phyloP scores from a whole-genome alignment of 2,797 vertebrate genomes.

The Anguilla obscura region DNA sequence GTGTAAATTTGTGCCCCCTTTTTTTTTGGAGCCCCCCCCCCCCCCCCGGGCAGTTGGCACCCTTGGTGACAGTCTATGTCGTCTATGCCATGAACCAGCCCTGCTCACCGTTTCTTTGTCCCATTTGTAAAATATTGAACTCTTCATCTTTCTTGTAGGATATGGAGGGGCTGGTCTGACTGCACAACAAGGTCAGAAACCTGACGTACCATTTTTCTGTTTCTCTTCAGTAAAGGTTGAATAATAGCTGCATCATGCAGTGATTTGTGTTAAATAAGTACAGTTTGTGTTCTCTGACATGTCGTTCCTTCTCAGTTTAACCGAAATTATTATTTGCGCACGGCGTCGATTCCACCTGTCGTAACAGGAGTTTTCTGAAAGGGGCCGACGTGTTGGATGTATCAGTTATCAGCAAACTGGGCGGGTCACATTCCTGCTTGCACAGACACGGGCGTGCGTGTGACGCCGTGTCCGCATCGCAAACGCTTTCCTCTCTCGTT shows the following conservation, averaged over 20 bases:
- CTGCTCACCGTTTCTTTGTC: background rate
- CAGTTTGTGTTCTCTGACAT: background rate
- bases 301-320: background rate
- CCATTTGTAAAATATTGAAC: background rate
- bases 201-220: background rate
- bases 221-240: background rate
- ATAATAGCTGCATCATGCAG: background rate
- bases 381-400: background rate
- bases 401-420: background rate
- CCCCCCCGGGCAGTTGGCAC: too few relatives aligned
- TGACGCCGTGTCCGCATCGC: too few relatives aligned
- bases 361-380: background rate
- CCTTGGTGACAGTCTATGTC: too few relatives aligned
- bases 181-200: conserved; percentile 72
- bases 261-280: background rate
- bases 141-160: conserved; percentile 48
- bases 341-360: background rate
- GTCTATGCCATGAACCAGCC: too few relatives aligned
- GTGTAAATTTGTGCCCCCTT: too few relatives aligned
- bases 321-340: background rate
- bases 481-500: conserved; percentile 8
- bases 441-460: background rate
- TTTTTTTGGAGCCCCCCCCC: too few relatives aligned
- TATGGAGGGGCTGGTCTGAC: conserved; percentile 66
- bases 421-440: background rate